These are phyloP conservation scores for Oxyscelio sp. DNA, from an alignment of 2,888 invertebrate genomes.

Conservation along the genomic window DNA sequence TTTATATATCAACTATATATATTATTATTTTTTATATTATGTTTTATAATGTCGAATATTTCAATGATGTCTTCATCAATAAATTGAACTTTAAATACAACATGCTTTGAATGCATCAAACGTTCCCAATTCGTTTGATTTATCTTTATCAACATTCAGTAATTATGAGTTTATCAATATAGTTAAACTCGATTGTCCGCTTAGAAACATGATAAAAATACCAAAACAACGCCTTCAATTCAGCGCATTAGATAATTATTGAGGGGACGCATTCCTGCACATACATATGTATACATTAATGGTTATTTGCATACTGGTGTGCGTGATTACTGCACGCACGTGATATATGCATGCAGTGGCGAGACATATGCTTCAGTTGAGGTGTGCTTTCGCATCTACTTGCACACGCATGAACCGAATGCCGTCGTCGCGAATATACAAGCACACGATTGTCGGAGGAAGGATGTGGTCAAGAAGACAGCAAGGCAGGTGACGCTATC, in stretches of 20 bases:
- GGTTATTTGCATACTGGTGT: constrained; percentile 56
- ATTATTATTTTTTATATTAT: too few species aligned
- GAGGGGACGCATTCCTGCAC: constrained; percentile 11
- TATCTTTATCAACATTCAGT: too few species aligned
- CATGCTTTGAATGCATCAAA: too few species aligned
- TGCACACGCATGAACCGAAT: constrained; percentile 59
- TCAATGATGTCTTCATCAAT: too few species aligned
- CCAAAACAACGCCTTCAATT: constrained; percentile 26
- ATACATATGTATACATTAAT: constrained; percentile 32
- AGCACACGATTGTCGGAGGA: constrained; percentile 80
- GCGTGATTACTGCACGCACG: constrained; percentile 62
- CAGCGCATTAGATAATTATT: constrained; percentile 51
- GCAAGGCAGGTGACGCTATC: constrained; percentile 82
- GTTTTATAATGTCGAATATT: too few species aligned
- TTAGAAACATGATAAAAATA: too few species aligned
- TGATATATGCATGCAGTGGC: constrained; percentile 61
- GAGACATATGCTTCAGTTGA: constrained; percentile 62
- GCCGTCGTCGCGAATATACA: constrained; percentile 57
- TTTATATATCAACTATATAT: too few species aligned
- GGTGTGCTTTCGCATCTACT: constrained; percentile 66
- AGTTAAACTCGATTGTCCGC: too few species aligned
- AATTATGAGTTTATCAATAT: too few species aligned
- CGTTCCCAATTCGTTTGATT: too few species aligned
- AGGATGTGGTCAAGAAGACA: constrained; percentile 87
- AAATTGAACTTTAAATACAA: too few species aligned